Evolutionary conservation across 2,113 vertebrate species (phyloP).

Genomic region (Geothlypis trichas): DNA sequence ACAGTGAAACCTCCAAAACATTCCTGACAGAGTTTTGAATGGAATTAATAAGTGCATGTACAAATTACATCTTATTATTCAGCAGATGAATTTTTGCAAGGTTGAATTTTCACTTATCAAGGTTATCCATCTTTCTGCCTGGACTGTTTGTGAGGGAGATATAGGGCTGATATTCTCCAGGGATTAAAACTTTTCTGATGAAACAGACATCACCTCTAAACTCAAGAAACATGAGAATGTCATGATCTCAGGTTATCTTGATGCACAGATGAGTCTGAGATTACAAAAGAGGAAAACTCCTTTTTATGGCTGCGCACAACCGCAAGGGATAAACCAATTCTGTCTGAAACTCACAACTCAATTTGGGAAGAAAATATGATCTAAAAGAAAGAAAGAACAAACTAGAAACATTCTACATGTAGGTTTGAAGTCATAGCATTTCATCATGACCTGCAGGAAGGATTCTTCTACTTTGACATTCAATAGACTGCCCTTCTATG

Average conservation of each 20-base stretch:
- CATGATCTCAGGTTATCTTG: neutral
- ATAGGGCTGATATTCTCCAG: neutral
- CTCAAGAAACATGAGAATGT: neutral
- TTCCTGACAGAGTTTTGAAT: neutral
- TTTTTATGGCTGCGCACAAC: neutral
- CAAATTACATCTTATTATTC: constrained; percentile 50
- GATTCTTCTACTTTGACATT: neutral
- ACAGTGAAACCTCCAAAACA: neutral
- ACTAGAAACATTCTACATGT: accelerated
- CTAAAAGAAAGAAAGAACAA: neutral
- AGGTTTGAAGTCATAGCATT: neutral
- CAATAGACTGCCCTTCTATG: neutral
- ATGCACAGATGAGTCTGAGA: neutral
- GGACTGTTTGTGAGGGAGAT: neutral
- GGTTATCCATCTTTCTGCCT: constrained; percentile 24
- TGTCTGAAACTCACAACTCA: neutral
- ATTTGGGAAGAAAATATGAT: neutral
- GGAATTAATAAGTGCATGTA: constrained; percentile 31
- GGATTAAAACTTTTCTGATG: constrained; percentile 11
- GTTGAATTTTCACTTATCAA: constrained; percentile 49
- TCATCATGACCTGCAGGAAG: neutral
- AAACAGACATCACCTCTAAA: constrained; percentile 6
- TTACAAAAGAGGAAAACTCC: neutral
- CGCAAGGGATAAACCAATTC: neutral
- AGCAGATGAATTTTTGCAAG: constrained; percentile 41